Percentiles rank a stretch among this genome's conserved stretches.
Conservation (phyloP, 2,888 invertebrate species). For the Perithous albicinctus region DNA sequence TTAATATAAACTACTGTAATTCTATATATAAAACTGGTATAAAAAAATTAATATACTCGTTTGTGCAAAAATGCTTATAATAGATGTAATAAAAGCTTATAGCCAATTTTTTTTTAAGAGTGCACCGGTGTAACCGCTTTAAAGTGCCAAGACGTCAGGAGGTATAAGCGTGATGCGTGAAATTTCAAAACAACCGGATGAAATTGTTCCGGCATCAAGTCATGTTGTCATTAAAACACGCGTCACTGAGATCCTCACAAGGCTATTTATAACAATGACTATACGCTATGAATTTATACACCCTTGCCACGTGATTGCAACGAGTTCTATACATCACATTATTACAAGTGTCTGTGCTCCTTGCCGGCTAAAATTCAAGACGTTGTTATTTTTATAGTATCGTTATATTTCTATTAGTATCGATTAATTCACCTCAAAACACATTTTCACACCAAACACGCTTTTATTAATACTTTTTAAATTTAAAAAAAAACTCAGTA, state of each 20-base stretch:
- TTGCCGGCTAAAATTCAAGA: neutral
- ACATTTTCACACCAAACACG: conserved; percentile 34
- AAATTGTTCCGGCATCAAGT: conserved; percentile 52
- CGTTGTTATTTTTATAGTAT: neutral
- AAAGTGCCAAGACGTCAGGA: neutral
- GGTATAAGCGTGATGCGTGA: conserved; percentile 13
- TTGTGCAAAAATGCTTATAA: no score
- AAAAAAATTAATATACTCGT: no score
- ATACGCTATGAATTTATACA: conserved; percentile 54
- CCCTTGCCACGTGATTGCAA: conserved; percentile 43
- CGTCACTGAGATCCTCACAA: conserved; percentile 13
- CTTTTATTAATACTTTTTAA: conserved; percentile 16
- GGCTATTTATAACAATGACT: conserved; percentile 70
- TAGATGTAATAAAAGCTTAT: neutral
- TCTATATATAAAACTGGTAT: no score
- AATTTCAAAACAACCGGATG: conserved; percentile 42
- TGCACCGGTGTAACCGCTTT: conserved; percentile 5
- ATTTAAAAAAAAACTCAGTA: conserved; percentile 11
- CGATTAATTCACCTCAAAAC: conserved; percentile 20
- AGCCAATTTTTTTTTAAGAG: neutral
- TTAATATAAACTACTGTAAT: no score
- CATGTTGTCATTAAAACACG: conserved; percentile 48
- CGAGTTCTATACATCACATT: conserved; percentile 21
- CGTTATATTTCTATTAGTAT: conserved; percentile 33
- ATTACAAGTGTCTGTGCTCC: conserved; percentile 31